These are phyloP conservation scores for Ommatoiulus sabulosus DNA, from an alignment of 2,888 invertebrate genomes.

Conservation along the genomic window DNA sequence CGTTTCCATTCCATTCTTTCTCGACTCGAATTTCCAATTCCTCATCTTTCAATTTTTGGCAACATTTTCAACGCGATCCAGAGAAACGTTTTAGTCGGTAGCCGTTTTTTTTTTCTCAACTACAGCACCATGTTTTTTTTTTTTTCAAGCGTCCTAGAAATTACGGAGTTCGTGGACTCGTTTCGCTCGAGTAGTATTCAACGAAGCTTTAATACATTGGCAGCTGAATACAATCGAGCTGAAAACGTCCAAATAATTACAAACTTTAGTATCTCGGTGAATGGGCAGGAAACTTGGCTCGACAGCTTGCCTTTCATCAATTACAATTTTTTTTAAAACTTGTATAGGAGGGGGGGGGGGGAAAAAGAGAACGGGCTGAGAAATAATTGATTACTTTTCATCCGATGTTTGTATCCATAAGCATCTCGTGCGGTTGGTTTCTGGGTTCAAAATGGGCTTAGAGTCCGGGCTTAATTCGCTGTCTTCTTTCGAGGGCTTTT, in stretches of 20 bases:
- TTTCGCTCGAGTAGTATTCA: constrained; percentile 26
- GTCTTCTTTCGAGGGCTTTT: constrained; percentile 27
- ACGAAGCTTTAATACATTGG: constrained; percentile 35
- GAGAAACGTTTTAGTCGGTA: neutral
- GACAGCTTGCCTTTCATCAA: constrained; percentile 46
- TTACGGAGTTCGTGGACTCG: neutral
- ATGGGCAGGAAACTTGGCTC: constrained; percentile 38
- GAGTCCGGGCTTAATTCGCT: constrained; percentile 22
- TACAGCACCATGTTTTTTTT: neutral
- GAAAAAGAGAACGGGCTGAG: constrained; percentile 18
- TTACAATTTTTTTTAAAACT: constrained; percentile 42
- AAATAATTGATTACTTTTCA: constrained; percentile 48
- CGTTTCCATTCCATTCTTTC: neutral
- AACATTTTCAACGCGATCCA: neutral
- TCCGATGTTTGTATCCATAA: constrained; percentile 31
- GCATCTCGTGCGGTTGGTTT: neutral
- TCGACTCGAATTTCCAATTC: neutral
- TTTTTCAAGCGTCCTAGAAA: constrained; percentile 6
- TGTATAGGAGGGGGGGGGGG: neutral
- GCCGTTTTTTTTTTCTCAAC: neutral
- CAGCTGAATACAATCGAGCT: constrained; percentile 42
- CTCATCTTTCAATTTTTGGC: neutral
- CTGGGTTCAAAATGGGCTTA: neutral
- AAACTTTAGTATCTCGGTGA: constrained; percentile 29
- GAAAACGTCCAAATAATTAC: constrained; percentile 47